Percentiles rank a stretch among this genome's conserved stretches.
These are phyloP conservation scores for Caenorhabditis sp. DNA, from an alignment of 2,888 invertebrate genomes.

Conservation along the genomic window DNA sequence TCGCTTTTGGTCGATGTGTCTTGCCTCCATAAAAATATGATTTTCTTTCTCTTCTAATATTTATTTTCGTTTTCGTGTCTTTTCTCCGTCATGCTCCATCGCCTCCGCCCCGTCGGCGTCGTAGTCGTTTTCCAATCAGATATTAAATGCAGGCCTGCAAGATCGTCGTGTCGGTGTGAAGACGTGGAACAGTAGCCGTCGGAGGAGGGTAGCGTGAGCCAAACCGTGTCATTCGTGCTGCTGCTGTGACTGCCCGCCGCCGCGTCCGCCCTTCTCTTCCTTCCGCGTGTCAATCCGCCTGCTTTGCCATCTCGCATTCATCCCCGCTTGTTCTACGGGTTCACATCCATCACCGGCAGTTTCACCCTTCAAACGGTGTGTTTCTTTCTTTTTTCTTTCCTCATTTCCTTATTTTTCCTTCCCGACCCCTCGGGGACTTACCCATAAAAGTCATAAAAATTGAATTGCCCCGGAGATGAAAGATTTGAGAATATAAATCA, in stretches of 20 bases:
- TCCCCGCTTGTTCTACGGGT: conserved; percentile 50
- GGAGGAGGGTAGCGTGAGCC: conserved; percentile 46
- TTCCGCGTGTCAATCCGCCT: background rate
- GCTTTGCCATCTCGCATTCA: conserved; percentile 15
- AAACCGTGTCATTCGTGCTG: conserved; percentile 14
- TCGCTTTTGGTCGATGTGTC: conserved; percentile 19
- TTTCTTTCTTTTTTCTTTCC: conserved; percentile 22
- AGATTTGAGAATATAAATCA: background rate
- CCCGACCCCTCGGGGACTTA: conserved; percentile 1
- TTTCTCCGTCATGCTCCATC: conserved; percentile 15
- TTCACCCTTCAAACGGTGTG: conserved; percentile 22
- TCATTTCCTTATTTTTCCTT: background rate
- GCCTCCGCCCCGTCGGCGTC: background rate
- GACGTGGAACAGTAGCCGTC: conserved; percentile 38
- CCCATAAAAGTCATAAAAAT: conserved; percentile 37
- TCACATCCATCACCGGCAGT: conserved; percentile 2
- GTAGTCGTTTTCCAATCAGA: background rate
- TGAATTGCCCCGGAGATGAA: conserved; percentile 14
- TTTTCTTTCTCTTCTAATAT: conserved; percentile 11
- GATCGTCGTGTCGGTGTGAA: conserved; percentile 50
- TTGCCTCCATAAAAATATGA: conserved; percentile 23
- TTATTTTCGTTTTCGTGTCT: conserved; percentile 7
- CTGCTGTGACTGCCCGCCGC: background rate
- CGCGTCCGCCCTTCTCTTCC: conserved; percentile 10
- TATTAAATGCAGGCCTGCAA: conserved; percentile 32